Evolutionary conservation across 2,888 invertebrate genomes (phyloP).

Genomic region (Caenorhabditis panamensis): DNA sequence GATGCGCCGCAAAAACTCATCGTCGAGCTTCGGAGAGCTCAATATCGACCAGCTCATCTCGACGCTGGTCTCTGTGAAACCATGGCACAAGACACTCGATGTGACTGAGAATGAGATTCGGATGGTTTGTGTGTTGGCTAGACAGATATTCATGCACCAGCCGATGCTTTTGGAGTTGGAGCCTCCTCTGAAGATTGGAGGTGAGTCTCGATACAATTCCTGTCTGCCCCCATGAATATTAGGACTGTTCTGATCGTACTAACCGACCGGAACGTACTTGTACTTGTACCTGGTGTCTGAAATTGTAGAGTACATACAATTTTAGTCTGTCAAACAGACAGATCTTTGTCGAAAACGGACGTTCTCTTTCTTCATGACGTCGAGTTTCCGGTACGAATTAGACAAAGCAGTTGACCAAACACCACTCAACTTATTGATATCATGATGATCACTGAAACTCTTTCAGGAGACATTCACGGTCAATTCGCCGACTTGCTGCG

Average conservation of each 20-base stretch:
- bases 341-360: neutral
- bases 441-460: neutral
- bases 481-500: slow-evolving; percentile 75
- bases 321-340: neutral
- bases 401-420: no score
- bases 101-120: slow-evolving; percentile 79
- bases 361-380: neutral
- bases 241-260: no score
- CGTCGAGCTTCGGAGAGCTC: slow-evolving; percentile 75
- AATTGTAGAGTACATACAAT: neutral
- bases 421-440: neutral
- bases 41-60: slow-evolving; percentile 78
- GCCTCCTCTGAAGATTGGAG: slow-evolving; percentile 80
- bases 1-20: slow-evolving; percentile 74
- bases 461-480: slow-evolving; percentile 79
- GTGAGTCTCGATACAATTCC: no score
- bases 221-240: neutral
- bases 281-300: neutral
- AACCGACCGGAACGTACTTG: neutral
- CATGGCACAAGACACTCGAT: slow-evolving; percentile 77
- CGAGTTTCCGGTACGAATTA: neutral
- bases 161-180: slow-evolving; percentile 80
- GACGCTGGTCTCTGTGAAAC: slow-evolving; percentile 74
- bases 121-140: slow-evolving; percentile 76
- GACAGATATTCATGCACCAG: slow-evolving; percentile 79